phyloP scores from a whole-genome alignment of 2,888 invertebrate species.

The Scotopteryx bipunctaria region DNA sequence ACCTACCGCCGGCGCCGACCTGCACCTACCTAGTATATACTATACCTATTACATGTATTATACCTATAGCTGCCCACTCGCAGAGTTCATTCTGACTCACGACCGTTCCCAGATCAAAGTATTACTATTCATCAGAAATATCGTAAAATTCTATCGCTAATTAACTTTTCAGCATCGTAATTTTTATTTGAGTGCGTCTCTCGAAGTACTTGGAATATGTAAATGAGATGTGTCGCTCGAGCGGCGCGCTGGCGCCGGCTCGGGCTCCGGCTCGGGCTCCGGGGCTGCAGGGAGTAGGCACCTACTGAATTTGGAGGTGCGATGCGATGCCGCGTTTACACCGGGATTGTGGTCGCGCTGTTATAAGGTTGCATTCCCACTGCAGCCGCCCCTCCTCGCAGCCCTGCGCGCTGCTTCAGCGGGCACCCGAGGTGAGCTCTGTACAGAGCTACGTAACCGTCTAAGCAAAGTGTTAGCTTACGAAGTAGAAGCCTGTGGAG shows the following conservation, averaged over 20 bases:
- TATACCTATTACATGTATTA: not conserved
- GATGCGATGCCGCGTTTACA: conserved; percentile 4
- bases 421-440: too few species aligned
- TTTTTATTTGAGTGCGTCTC: conserved; percentile 7
- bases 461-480: too few species aligned
- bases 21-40: not conserved
- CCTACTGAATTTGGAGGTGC: conserved; percentile 18
- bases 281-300: not conserved
- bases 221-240: conserved; percentile 12
- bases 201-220: conserved; percentile 10
- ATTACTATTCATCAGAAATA: conserved; percentile 21
- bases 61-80: not conserved
- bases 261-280: not conserved
- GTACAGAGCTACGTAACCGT: too few species aligned
- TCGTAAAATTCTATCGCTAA: conserved; percentile 22
- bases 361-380: too few species aligned
- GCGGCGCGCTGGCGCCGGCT: not conserved
- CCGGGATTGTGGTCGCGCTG: conserved; percentile 3
- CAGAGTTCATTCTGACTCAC: not conserved
- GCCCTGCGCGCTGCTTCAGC: too few species aligned
- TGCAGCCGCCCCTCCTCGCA: not conserved
- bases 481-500: too few species aligned
- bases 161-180: conserved; percentile 20
- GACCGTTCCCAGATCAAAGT: conserved; percentile 16
- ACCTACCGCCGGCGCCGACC: not conserved